phyloP scores from a whole-genome alignment of 2,113 vertebrate species.

The Limanda limanda region DNA sequence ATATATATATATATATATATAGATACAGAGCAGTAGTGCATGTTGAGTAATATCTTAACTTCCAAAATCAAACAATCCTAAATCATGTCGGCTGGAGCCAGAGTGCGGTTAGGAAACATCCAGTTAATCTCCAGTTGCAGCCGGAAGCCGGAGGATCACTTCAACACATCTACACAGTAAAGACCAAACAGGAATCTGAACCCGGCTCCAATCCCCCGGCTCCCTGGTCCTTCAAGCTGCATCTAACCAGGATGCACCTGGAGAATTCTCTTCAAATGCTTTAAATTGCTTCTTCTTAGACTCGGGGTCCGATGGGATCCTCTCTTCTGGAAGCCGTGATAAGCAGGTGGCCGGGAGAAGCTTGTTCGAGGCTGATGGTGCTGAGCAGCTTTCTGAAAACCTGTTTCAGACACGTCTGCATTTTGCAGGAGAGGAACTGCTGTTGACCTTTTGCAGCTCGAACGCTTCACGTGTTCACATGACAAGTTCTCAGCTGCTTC shows the following conservation, averaged over 20 bases:
- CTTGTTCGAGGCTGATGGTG: constrained; percentile 40
- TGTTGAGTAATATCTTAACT: neutral
- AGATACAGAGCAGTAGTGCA: too few relatives aligned
- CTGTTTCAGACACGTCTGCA: neutral
- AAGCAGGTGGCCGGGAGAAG: constrained; percentile 58
- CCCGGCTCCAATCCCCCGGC: neutral
- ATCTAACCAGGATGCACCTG: neutral
- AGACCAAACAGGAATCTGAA: neutral
- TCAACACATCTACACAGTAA: neutral
- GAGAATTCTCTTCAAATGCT: constrained; percentile 40
- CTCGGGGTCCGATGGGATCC: constrained; percentile 12
- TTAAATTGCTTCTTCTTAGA: constrained; percentile 50
- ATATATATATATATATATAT: too few relatives aligned
- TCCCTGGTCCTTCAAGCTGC: constrained; percentile 10
- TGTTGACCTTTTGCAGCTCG: neutral
- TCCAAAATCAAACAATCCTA: neutral
- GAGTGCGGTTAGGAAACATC: neutral
- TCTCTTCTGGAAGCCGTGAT: constrained; percentile 38
- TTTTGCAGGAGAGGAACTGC: constrained; percentile 10
- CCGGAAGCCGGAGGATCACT: neutral
- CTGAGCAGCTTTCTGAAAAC: constrained; percentile 27
- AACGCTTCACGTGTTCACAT: neutral
- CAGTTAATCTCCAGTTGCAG: too few relatives aligned
- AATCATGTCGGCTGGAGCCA: neutral
- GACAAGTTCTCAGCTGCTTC: too few relatives aligned